A percentile compares a stretch with the other conserved stretches of the same genome.
phyloP scores from a whole-genome alignment of 1,140 invertebrate species.

The Drosophila ogumai region DNA sequence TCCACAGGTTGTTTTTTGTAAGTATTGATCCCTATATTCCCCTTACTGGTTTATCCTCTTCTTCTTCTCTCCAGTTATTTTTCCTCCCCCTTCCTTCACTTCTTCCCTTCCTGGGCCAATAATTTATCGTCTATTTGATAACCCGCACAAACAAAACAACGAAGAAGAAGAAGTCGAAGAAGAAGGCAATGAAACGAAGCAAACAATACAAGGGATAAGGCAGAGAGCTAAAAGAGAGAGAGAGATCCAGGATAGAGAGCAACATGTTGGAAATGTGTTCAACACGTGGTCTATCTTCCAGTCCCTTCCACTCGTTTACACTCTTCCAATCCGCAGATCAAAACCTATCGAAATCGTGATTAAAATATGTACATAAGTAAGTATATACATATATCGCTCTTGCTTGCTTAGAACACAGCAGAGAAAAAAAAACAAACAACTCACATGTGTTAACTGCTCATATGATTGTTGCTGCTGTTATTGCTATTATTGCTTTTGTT shows the following conservation, averaged over 20 bases:
- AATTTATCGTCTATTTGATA: slow-evolving; percentile 73
- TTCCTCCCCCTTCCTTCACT: not conserved
- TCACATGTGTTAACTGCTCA: slow-evolving; percentile 40
- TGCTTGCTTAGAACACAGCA: slow-evolving; percentile 29
- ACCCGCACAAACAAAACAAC: slow-evolving; percentile 62
- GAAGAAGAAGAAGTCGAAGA: slow-evolving; percentile 35
- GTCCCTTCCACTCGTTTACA: slow-evolving; percentile 6
- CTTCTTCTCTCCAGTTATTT: not conserved
- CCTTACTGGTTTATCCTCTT: not conserved
- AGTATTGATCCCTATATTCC: slow-evolving; percentile 15
- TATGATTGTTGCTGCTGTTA: slow-evolving; percentile 15
- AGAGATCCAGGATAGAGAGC: slow-evolving; percentile 27
- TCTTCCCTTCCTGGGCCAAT: slow-evolving; percentile 48
- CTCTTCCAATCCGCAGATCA: slow-evolving; percentile 22
- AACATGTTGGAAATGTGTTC: slow-evolving; percentile 77
- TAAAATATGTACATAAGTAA: slow-evolving; percentile 9
- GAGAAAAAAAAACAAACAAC: slow-evolving; percentile 8
- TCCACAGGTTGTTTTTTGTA: slow-evolving; percentile 27
- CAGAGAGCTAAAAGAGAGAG: not conserved
- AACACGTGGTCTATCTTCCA: slow-evolving; percentile 65
- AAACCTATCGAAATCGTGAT: slow-evolving; percentile 38
- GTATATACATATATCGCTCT: slow-evolving; percentile 1
- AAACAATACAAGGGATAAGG: slow-evolving; percentile 38
- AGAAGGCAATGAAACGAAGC: slow-evolving; percentile 7
- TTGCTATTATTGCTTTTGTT: slow-evolving; percentile 41